Percentiles rank a stretch among this genome's conserved stretches.
phyloP scores from a whole-genome alignment of 2,113 vertebrate genomes.

The Muntiacus muntjak region DNA sequence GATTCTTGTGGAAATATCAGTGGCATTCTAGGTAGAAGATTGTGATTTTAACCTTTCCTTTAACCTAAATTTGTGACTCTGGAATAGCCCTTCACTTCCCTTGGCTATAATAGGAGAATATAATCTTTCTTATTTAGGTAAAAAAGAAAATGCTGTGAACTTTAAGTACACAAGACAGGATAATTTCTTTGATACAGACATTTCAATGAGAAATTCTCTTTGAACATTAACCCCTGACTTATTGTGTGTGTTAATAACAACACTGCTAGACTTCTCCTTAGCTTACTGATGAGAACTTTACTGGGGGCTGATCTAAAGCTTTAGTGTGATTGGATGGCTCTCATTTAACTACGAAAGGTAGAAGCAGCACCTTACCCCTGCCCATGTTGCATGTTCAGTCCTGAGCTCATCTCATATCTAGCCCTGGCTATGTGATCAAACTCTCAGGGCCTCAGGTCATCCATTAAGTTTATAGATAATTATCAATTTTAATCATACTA shows the following conservation, averaged over 20 bases:
- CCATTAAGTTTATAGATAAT: not conserved
- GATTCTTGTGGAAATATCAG: not conserved
- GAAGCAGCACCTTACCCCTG: not conserved
- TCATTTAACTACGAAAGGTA: not conserved
- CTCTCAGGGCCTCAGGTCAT: not conserved
- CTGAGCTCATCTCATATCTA: not conserved
- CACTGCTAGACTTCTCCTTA: not conserved
- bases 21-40: not conserved
- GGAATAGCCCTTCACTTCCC: not conserved
- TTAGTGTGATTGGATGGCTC: not conserved
- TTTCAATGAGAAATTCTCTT: not conserved
- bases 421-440: not conserved
- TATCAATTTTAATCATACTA: not conserved
- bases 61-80: not conserved
- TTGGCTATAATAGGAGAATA: not conserved
- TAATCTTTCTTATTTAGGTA: not conserved
- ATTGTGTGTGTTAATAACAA: not conserved
- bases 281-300: not conserved
- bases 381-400: not conserved
- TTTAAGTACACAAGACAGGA: not conserved
- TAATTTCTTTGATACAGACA: constrained; percentile 26
- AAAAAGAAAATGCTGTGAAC: not conserved
- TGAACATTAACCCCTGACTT: not conserved
- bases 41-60: not conserved
- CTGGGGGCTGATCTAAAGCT: not conserved